Evolutionary conservation across 2,888 invertebrate species (phyloP), one percentile per base, ranked within the genome.

Genomic region (Morinoia aosen): DNA sequence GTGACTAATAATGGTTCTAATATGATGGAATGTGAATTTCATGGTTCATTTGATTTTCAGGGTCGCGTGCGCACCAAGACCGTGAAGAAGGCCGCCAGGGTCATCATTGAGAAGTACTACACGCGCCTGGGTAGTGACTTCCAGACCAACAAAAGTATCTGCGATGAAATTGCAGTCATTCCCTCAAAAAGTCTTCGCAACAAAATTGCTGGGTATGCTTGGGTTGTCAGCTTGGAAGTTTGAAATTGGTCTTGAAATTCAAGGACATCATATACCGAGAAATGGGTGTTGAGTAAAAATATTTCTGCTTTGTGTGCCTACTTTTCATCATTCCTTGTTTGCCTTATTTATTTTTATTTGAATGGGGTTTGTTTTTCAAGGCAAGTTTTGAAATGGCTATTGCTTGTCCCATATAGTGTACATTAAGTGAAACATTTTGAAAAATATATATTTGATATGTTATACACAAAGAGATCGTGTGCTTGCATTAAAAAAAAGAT

Each of bases 41-140:
- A 76, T 76, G 25, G 3, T 76, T 25, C 25, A 16, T 48, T 90
- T 39, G n/a, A 14, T 58, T 95, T 94, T 25, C 95, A 96, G 99
- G 99, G 99, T 98, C 99, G 99, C 97, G 99, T 99, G 97, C 98
- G 99, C 97, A 99, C 99, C 96, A 99, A 99, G 98, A 99, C 99
- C 97, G 98, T 99, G 97, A 99, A 99, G 98, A 99, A 99, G 98
- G 99, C 99, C 97, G 99, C 99, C 96, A 98, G 99, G 97, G 99
- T 99, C 97, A 99, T 99, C 97, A 99, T 99, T 97, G 99, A 99
- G 97, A 99, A 99, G 97, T 99, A 99, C 97, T 99, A 99, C 98
- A 99, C 99, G 96, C 98, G 99, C 97, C 98, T 99, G 97, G 99
- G 99, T 96, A 98, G 99, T 97, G 99, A 99, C 98, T 99, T 99